These are phyloP conservation scores for Galeopterus variegatus DNA, from an alignment of 2,113 vertebrate genomes.

Conservation along the genomic window DNA sequence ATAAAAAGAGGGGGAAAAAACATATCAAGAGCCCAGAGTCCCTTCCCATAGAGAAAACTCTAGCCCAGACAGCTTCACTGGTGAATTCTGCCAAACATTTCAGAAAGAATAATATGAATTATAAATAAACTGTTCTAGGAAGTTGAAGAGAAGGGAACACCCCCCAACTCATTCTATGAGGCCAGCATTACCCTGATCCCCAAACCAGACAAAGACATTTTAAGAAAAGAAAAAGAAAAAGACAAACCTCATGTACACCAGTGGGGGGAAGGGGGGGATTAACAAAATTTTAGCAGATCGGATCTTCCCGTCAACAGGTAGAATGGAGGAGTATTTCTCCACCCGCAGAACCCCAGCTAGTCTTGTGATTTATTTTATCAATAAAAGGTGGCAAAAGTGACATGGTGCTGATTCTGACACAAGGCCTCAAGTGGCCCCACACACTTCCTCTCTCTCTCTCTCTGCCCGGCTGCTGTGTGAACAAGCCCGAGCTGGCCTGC, in stretches of 20 bases:
- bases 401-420: background rate
- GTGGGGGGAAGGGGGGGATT: no score
- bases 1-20: slow-evolving; percentile 6
- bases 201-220: background rate
- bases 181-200: background rate
- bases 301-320: background rate
- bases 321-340: background rate
- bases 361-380: background rate
- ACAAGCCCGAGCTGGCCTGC: background rate
- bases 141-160: background rate
- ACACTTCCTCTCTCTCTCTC: background rate
- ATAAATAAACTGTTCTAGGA: background rate
- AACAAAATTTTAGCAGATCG: background rate
- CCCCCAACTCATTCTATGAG: background rate
- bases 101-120: background rate
- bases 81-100: background rate
- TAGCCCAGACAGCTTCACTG: background rate
- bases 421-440: background rate
- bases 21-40: background rate
- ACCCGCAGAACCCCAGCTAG: background rate
- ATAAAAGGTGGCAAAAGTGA: background rate
- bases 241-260: background rate
- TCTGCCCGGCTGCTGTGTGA: background rate
- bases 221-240: background rate
- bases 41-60: background rate